phyloP scores from a whole-genome alignment of 2,888 invertebrate species.

The Sarcophaga caerulescens region DNA sequence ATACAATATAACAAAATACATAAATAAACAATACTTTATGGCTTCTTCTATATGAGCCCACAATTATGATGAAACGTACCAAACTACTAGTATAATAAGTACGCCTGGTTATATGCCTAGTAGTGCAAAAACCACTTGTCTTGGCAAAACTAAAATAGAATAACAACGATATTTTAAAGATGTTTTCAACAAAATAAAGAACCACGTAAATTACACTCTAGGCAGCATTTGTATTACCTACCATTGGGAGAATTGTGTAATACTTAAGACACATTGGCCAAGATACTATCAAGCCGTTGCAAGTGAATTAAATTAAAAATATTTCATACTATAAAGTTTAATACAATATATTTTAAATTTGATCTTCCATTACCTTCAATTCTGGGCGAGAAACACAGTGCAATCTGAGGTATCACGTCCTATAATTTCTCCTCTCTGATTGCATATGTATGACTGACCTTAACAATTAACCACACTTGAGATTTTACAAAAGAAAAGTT shows the following conservation, averaged over 20 bases:
- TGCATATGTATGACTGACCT: constrained; percentile 43
- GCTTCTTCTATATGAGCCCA: constrained; percentile 52
- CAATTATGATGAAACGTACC: constrained; percentile 53
- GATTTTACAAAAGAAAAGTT: constrained; percentile 52
- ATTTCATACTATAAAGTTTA: not conserved
- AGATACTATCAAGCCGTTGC: not conserved
- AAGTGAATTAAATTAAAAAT: not conserved
- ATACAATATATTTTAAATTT: not conserved
- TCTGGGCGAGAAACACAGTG: too few species aligned
- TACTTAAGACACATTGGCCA: not conserved
- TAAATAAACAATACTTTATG: constrained; percentile 32
- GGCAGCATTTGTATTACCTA: not conserved
- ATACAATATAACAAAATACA: too few species aligned
- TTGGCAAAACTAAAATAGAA: constrained; percentile 34
- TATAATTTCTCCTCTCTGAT: not conserved
- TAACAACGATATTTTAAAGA: constrained; percentile 50
- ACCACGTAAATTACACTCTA: constrained; percentile 25
- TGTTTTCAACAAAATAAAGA: constrained; percentile 39
- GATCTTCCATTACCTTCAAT: not conserved
- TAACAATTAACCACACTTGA: constrained; percentile 60
- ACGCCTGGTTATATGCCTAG: not conserved
- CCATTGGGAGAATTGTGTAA: not conserved
- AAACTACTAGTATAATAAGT: not conserved
- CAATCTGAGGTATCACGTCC: not conserved
- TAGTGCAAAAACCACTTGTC: not conserved